Base-by-base conservation (phyloP, 2,113 vertebrate genomes). In the Equus przewalskii region DNA sequence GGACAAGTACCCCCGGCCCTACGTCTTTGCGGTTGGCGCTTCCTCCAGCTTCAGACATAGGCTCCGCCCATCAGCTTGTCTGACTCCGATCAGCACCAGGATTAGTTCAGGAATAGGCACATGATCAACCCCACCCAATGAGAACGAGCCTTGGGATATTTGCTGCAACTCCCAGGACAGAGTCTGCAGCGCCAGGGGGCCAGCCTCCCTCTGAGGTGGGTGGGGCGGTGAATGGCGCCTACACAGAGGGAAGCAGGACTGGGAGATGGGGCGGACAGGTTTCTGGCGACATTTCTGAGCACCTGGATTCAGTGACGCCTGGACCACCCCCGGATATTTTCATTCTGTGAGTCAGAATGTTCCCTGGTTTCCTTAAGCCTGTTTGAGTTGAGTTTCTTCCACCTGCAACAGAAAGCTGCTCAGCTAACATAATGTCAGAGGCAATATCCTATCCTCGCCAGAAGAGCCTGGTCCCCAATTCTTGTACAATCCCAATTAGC, bases 161-260 rank as follows among this genome's bases (percentile, higher is more conserved):
- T 6, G 24, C 49, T 0, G 0, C n/a, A 36, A 28, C 11, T 44
- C 0, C 2, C 1, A 3, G 56, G 81, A 60, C 8, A 64, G 58
- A 51, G 5, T n/a, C 18, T 16, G 18, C 5, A 1, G 12, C 41
- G 46, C 16, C 56, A 24, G 28, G 33, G 36, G 70, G 21, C 82
- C 46, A 12, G 33, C 14, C 28, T 54, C 30, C 11, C 60, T 18
- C 10, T 0, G 0, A 21, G 67, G 15, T 21, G 36, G 58, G 14
- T 1, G 1, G 21, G 49, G 6, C 16, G 11, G 33, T 44, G 54
- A 10, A 33, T 13, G 4, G 28, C 5, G 12, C 11, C 83, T 7
- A 19, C 36, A 7, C 70, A 33, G 54, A 15, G 67, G 10, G 26
- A 26, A 70, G 79, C 72, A 4, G 10, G 44, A 7, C 5, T 1